Conservation (phyloP, 2,888 invertebrate genomes). For the Zygogramma bicolorata region DNA sequence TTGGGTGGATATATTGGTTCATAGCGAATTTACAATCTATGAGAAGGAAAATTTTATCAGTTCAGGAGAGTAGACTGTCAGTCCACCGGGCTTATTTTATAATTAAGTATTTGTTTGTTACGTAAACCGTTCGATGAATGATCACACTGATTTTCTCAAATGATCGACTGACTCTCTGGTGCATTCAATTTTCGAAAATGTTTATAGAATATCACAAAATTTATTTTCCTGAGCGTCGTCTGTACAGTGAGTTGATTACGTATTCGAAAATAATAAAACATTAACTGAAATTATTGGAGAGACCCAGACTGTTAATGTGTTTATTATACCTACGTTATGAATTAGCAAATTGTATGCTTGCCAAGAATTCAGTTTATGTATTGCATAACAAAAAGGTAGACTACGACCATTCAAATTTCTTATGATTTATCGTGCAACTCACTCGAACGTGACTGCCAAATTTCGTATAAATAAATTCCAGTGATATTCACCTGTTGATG, state of each 20-base stretch:
- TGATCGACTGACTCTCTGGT: neutral
- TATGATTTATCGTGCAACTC: neutral
- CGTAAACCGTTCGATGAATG: neutral
- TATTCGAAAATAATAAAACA: neutral
- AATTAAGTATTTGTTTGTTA: neutral
- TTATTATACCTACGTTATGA: slow-evolving; percentile 33
- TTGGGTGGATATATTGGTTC: no score
- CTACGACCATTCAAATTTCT: neutral
- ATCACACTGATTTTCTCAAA: neutral
- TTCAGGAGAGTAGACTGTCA: no score
- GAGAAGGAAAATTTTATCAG: no score
- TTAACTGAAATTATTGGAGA: neutral
- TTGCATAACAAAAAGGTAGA: slow-evolving; percentile 16
- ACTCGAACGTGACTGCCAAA: neutral
- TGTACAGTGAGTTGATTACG: neutral
- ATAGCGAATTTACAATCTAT: no score
- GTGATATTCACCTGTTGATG: neutral
- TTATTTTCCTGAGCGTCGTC: neutral
- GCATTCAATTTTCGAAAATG: neutral
- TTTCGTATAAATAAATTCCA: neutral
- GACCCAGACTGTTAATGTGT: slow-evolving; percentile 13
- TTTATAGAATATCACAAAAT: neutral
- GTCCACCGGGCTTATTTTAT: no score
- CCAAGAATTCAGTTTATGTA: slow-evolving; percentile 41
- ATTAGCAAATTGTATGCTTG: slow-evolving; percentile 36